Base-by-base conservation (phyloP, 2,113 vertebrate genomes). In the Pyxicephalus adspersus region DNA sequence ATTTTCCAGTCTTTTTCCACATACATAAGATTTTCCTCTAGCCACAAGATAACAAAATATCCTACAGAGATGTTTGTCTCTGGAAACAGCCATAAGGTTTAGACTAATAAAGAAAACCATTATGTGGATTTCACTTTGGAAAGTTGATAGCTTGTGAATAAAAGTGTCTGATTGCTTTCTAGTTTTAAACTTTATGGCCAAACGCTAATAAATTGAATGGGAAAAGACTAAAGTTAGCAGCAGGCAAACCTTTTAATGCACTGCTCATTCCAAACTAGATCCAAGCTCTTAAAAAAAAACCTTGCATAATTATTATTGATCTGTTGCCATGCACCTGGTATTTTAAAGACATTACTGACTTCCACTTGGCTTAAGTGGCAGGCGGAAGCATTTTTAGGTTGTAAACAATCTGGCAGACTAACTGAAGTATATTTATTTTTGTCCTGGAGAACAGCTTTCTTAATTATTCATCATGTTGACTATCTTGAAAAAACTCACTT, bases 271-370 rank as follows among this genome's bases (percentile, higher is more conserved):
- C 57, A 25, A 26, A 63, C 55, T 11, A 50, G n/a, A 29, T 34
- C 57, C 58, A 45, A 22, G 22, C 58, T 63, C 73, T 45, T 75
- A 61, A 60, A 25, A 72, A 31, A 45, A 38, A 17, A 25, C 4
- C 29, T 61, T 63, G 34, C 20, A 63, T 63, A 76, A 63, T 79
- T 70, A 68, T 50, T 60, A 60, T 71, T 80, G 77, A 66, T 34
- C 5, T 22, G 19, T 66, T 60, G 65, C 77, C 77, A 71, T 51
- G 34, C 77, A 71, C 66, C 77, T 80, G 77, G 77, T 80, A 80
- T 80, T 61, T 70, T 80, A 80, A 80, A 80, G 65, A 80, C 54
- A 28, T 70, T 50, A 68, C 65, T 80, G 4, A 51, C 65, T 80
- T 80, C 58, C 74, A 76, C 34, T 51, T 29, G 22, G 34, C 25